phyloP scores from a whole-genome alignment of 2,113 vertebrate genomes.

The Helogale parvula region DNA sequence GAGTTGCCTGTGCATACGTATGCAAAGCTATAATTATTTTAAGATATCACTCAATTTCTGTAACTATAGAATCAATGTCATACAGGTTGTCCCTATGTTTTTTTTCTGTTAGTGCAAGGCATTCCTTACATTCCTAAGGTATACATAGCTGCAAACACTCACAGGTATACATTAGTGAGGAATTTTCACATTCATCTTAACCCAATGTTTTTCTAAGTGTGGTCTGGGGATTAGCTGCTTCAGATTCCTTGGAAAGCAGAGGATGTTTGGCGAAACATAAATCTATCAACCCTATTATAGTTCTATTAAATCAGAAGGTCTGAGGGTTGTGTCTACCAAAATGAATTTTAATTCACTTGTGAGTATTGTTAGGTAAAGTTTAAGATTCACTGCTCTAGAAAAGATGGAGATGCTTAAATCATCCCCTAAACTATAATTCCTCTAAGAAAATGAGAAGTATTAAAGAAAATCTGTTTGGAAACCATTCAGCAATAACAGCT shows the following conservation, averaged over 20 bases:
- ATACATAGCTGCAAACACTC: neutral
- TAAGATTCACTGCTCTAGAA: neutral
- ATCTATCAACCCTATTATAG: neutral
- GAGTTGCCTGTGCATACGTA: neutral
- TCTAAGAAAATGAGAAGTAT: conserved; percentile 5
- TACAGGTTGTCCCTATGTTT: neutral
- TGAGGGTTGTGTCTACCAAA: neutral
- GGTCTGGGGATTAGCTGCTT: neutral
- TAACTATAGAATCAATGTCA: neutral
- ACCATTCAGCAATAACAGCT: neutral
- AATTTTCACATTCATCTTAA: neutral
- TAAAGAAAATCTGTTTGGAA: neutral
- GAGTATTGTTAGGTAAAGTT: neutral
- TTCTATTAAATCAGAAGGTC: neutral
- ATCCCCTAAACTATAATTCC: neutral
- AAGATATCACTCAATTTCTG: conserved; percentile 29
- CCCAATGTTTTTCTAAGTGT: neutral
- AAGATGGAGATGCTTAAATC: neutral
- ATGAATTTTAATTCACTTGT: neutral
- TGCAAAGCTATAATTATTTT: conserved; percentile 18
- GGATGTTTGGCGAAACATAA: neutral
- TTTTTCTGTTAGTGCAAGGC: neutral
- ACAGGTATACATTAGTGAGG: neutral
- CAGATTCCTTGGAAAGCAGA: neutral
- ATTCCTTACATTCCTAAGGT: neutral